Base-by-base conservation (phyloP, 2,797 vertebrate species). In the Acrocephalus scirpaceus region DNA sequence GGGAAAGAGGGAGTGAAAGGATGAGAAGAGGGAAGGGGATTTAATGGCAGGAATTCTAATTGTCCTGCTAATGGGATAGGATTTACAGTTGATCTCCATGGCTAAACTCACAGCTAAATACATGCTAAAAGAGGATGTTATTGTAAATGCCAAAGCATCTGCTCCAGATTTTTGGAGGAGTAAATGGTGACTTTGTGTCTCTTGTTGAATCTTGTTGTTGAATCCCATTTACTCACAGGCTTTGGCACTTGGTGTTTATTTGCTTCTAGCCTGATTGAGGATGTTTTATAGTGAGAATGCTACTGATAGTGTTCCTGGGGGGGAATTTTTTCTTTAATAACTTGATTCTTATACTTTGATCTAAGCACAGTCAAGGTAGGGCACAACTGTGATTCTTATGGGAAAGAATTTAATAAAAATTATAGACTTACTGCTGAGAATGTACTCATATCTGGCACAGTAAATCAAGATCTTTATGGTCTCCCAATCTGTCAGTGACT, bases 121-220 rank as follows among this genome's bases (percentile, higher is more conserved):
- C 23, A 23, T 23, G 60, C 86, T 93, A 50, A 85, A 94, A 95
- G 53, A 81, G 80, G 71, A 79, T 81, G 48, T 47, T 79, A 44
- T 50, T 93, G 71, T 73, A 79, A 82, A 79, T 50, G 64, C 71
- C 60, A 73, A 67, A 95, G 32, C 80, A 76, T 85, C 90, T 92
- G 92, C 90, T 93, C 40, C 74, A 89, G 71, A 56, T 29, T 64
- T 90, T 90, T 90, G 73, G 71, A 67, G 64, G 60, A 90, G 71
- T 93, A 87, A 96, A 93, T 92, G 71, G 90, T 89, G 80, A 87
- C 87, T 92, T 94, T 92, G 79, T 94, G 47, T 87, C 57, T 86
- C 20, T 71, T 73, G 45, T 66, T 74, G 81, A 56, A 56, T 83
- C 80, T 64, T 72, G 58, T 61, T 57, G 14, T 74, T 86, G 87